phyloP scores from a whole-genome alignment of 2,888 invertebrate genomes.

The Baronia brevicornis region DNA sequence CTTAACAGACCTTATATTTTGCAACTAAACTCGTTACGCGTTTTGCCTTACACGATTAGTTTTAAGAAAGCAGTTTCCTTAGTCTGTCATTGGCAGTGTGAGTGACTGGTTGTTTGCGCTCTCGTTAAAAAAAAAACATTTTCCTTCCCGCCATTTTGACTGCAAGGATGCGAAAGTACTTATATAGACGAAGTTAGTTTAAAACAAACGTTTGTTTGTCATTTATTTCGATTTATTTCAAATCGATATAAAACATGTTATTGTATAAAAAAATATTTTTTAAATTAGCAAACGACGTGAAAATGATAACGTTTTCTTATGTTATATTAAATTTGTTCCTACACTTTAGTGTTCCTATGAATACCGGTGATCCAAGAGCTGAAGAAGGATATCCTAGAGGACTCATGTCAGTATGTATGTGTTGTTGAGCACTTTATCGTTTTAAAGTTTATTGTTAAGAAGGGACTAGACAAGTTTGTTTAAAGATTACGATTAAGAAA shows the following conservation, averaged over 20 bases:
- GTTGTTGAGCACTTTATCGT: too few species aligned
- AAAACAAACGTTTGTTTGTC: too few species aligned
- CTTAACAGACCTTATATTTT: slow-evolving; percentile 1
- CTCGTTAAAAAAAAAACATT: slow-evolving; percentile 13
- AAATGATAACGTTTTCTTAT: slow-evolving; percentile 14
- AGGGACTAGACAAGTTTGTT: too few species aligned
- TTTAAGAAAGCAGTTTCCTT: slow-evolving; percentile 13
- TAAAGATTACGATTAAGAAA: too few species aligned
- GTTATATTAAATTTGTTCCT: slow-evolving; percentile 12
- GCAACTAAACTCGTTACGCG: slow-evolving; percentile 7
- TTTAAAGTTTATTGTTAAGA: too few species aligned
- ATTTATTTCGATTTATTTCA: too few species aligned
- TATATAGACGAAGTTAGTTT: slow-evolving; percentile 14
- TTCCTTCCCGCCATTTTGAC: slow-evolving; percentile 13
- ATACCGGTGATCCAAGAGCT: slow-evolving; percentile 24
- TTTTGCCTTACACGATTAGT: slow-evolving; percentile 5
- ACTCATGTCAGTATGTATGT: slow-evolving; percentile 63
- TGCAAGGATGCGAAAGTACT: too few species aligned
- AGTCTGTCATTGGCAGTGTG: slow-evolving; percentile 18
- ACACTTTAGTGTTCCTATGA: slow-evolving; percentile 16
- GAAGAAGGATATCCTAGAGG: slow-evolving; percentile 57
- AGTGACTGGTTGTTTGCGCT: slow-evolving; percentile 16
- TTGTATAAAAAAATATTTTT: slow-evolving; percentile 2
- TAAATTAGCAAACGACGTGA: slow-evolving; percentile 11
- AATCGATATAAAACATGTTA: slow-evolving; percentile 19